Evolutionary conservation across 2,113 vertebrate species (phyloP).

Genomic region (Ramphastos sulfuratus): DNA sequence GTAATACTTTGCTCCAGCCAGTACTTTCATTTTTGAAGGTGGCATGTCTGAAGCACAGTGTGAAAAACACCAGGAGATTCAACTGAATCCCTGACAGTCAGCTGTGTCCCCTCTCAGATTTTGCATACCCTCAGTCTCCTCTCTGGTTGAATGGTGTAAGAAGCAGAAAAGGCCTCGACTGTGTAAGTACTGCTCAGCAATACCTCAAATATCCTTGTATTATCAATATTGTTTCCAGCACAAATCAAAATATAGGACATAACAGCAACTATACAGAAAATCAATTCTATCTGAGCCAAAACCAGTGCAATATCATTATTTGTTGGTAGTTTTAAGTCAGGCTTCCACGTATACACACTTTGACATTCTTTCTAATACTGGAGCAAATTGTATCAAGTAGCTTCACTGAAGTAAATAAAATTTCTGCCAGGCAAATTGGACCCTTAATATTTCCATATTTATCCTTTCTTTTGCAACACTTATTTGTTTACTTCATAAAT

Average conservation of each 20-base stretch:
- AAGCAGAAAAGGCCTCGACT: neutral
- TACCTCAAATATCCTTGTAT: neutral
- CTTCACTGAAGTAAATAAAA: neutral
- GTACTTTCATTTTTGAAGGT: too few species aligned
- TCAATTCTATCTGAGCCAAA: neutral
- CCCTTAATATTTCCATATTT: neutral
- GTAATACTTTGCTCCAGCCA: too few species aligned
- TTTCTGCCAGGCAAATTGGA: neutral
- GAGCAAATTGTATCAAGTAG: neutral
- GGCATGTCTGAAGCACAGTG: too few species aligned
- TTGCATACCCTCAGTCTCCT: neutral
- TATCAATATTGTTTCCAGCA: neutral
- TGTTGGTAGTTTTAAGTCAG: neutral
- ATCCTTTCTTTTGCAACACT: neutral
- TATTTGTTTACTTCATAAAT: neutral
- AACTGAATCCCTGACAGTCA: too few species aligned
- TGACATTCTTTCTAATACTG: neutral
- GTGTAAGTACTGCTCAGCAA: neutral
- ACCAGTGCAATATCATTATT: neutral
- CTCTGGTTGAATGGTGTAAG: accelerated
- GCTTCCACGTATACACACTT: neutral
- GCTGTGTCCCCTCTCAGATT: neutral
- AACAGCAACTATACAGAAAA: neutral
- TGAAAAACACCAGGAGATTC: too few species aligned
- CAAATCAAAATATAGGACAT: neutral